These are phyloP conservation scores for Lutjanus campechanus DNA, from an alignment of 2,797 vertebrate species.

Conservation along the genomic window DNA sequence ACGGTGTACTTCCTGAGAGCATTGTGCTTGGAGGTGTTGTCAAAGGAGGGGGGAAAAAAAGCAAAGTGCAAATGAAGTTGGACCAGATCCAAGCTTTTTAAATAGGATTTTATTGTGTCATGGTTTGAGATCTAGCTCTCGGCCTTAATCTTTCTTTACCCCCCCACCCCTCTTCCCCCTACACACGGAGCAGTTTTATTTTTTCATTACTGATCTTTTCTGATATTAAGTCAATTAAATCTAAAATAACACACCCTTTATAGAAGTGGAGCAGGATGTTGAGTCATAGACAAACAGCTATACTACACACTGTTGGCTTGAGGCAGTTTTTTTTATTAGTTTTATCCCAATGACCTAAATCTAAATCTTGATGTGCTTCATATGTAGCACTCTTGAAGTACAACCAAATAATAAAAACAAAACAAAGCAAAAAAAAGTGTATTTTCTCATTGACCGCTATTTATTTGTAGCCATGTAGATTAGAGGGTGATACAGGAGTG, in stretches of 20 bases:
- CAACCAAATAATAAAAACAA: neutral
- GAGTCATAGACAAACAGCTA: slow-evolving; percentile 50
- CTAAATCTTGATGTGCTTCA: slow-evolving; percentile 27
- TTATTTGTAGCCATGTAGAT: neutral
- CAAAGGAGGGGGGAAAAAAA: neutral
- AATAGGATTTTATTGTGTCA: slow-evolving; percentile 55
- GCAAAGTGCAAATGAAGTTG: slow-evolving; percentile 56
- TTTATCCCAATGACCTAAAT: slow-evolving; percentile 45
- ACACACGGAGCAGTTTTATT: slow-evolving; percentile 36
- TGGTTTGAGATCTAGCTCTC: slow-evolving; percentile 55
- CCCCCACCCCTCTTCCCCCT: neutral
- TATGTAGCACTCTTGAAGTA: neutral
- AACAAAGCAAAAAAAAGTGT: neutral
- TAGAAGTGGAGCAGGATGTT: slow-evolving; percentile 52
- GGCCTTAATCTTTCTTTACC: slow-evolving; percentile 52
- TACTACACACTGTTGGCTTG: slow-evolving; percentile 4
- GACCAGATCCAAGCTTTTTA: slow-evolving; percentile 63
- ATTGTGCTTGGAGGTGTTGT: slow-evolving; percentile 44
- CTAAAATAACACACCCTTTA: slow-evolving; percentile 49
- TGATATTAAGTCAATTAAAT: slow-evolving; percentile 69
- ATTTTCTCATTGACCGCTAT: neutral
- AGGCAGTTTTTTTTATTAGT: slow-evolving; percentile 17
- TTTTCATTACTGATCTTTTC: slow-evolving; percentile 45
- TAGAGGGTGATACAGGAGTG: too few species aligned
- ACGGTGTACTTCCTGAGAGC: slow-evolving; percentile 54